Conservation (phyloP, 2,888 invertebrate genomes). For the Pecten maximus region DNA sequence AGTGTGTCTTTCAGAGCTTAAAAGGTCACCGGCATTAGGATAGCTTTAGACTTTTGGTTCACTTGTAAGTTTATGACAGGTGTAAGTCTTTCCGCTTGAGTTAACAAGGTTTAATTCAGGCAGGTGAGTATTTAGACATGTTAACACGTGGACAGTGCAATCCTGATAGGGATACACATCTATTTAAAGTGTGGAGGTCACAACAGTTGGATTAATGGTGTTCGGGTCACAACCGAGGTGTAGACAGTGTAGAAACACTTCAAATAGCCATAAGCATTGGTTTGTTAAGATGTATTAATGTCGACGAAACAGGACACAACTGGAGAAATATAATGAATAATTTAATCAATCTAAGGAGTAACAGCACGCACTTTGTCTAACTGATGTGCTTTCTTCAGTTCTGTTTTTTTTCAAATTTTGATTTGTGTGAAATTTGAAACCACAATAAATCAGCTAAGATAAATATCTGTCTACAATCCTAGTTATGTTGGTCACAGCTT, state of each 20-base stretch:
- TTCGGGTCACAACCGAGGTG: not conserved
- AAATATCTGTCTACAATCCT: not conserved
- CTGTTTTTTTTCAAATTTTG: not conserved
- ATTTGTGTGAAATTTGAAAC: not conserved
- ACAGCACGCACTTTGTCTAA: not conserved
- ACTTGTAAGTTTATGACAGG: constrained; percentile 4
- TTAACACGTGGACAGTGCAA: not conserved
- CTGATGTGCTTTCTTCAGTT: not conserved
- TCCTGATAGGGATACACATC: not conserved
- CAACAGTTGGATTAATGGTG: not conserved
- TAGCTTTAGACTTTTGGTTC: not conserved
- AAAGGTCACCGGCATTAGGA: not conserved
- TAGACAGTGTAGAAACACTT: not conserved
- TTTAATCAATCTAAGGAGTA: not conserved
- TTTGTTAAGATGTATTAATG: not conserved
- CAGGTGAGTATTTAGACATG: not conserved
- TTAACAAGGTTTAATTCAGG: not conserved
- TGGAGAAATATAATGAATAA: not conserved
- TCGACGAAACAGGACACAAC: not conserved
- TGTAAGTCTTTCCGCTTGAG: constrained; percentile 7
- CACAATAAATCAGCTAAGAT: not conserved
- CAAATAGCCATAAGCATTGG: no score
- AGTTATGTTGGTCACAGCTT: constrained; percentile 1
- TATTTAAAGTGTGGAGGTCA: not conserved
- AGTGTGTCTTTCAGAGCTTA: not conserved